Evolutionary conservation across 2,888 invertebrate species (phyloP).

Genomic region (Tillus elongatus): DNA sequence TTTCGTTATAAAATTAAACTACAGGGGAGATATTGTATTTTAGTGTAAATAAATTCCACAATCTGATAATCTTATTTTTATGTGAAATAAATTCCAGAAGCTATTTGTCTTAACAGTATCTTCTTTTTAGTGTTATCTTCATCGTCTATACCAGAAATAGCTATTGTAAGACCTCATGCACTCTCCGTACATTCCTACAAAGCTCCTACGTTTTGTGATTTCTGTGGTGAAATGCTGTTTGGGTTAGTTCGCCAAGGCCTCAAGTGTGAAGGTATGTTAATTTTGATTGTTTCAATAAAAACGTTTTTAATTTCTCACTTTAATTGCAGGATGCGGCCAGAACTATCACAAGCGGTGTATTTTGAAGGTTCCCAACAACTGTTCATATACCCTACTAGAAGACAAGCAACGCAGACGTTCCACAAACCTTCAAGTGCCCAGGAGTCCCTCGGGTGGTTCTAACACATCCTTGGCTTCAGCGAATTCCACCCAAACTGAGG

Average conservation of each 20-base stretch:
- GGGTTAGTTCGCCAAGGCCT: conserved; percentile 96
- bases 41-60: too few relatives aligned
- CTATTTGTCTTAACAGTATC: too few relatives aligned
- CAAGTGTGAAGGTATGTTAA: conserved; percentile 85
- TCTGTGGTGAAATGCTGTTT: conserved; percentile 99
- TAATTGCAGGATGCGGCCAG: conserved; percentile 77
- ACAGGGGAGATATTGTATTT: too few relatives aligned
- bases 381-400: conserved; percentile 51
- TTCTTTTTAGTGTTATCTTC: conserved; percentile 24
- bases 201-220: conserved; percentile 98
- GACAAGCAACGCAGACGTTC: conserved; percentile 40
- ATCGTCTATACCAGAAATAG: conserved; percentile 38
- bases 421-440: conserved; percentile 46
- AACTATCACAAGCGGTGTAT: conserved; percentile 98
- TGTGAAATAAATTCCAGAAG: too few relatives aligned
- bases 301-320: conserved; percentile 8
- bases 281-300: too few relatives aligned
- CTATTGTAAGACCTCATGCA: conserved; percentile 76
- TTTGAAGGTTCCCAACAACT: conserved; percentile 96
- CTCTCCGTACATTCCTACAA: conserved; percentile 97
- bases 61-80: too few relatives aligned
- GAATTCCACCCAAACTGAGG: conserved; percentile 42
- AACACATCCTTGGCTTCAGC: conserved; percentile 57
- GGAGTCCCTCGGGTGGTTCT: conserved; percentile 70
- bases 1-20: too few relatives aligned